Conservation (phyloP, 2,888 invertebrate species). For the Trichogramma dendrolimi region DNA sequence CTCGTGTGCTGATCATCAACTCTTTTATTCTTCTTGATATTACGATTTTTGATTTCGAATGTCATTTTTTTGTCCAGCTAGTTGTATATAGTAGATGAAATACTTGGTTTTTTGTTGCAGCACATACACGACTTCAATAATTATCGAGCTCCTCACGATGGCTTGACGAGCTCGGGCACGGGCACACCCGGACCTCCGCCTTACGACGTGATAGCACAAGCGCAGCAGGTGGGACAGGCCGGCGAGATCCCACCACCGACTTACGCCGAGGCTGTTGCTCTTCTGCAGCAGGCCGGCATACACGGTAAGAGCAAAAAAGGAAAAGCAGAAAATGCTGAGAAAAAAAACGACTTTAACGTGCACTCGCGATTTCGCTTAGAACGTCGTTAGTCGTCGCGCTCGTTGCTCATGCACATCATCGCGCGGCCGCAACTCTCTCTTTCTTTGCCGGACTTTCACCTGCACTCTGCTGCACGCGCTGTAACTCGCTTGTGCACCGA, state of each 20-base stretch:
- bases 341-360: background rate
- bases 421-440: background rate
- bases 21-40: too few species aligned
- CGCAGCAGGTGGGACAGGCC: constrained; percentile 37
- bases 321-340: background rate
- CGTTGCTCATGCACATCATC: too few species aligned
- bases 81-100: background rate
- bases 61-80: too few species aligned
- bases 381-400: too few species aligned
- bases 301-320: constrained; percentile 33
- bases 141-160: constrained; percentile 49
- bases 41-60: too few species aligned
- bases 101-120: constrained; percentile 22
- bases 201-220: constrained; percentile 59
- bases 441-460: background rate
- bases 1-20: too few species aligned
- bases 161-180: constrained; percentile 52
- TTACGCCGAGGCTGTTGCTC: constrained; percentile 59
- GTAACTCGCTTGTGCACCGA: background rate
- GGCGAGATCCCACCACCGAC: constrained; percentile 62
- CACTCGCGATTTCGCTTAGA: background rate
- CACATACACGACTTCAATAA: constrained; percentile 58
- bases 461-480: background rate
- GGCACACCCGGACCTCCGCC: constrained; percentile 58
- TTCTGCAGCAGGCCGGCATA: constrained; percentile 39